Evolutionary conservation across 2,797 vertebrate genomes (phyloP), one percentile per base, ranked within the genome.

Genomic region (Ispidina picta): DNA sequence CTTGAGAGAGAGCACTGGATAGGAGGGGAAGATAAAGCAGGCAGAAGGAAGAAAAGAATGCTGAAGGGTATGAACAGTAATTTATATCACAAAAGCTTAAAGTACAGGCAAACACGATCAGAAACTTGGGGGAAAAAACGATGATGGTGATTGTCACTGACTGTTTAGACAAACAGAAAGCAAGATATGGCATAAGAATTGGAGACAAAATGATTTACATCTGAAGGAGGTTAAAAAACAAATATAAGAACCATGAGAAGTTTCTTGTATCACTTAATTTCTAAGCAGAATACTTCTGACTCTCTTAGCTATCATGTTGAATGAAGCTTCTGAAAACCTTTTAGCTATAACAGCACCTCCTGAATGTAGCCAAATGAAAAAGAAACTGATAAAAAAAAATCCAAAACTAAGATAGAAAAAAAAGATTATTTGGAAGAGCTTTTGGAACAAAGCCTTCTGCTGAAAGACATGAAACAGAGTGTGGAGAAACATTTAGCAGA

Each of bases 401-500:
- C 2, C 13, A 15, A 58, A 89, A 54, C 37, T 28, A 48, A 35
- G 35, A 64, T 4, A 62, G 19, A 68, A 60, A 58, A 60, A 58
- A 46, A 15, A 51, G 33, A 54, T 22, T 14, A 73, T 68, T 64
- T 49, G 66, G 26, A 87, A 68, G 35, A 86, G 11, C 15, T 63
- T 70, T 62, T 65, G n/a, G 21, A 90, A 41, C 12, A 75, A 91
- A 89, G 55, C 20, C 37, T 92, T 20, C 37, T 75, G 44, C 46
- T 83, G 65, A 86, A 82, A 92, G 51, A 86, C 62, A 19, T 18
- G 28, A 71, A 86, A 77, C 65, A 59, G 37, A 70, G 31, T 6
- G 1, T 3, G 16, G 28, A 77, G 65, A 65, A 88, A 73, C 37
- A 70, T 25, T 83, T 63, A 90, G 20, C 8, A 80, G 76, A 41